Percentiles rank a stretch among this genome's conserved stretches.
Evolutionary conservation across 2,888 invertebrate species (phyloP).

Genomic region (Psylliodes chrysocephalus): DNA sequence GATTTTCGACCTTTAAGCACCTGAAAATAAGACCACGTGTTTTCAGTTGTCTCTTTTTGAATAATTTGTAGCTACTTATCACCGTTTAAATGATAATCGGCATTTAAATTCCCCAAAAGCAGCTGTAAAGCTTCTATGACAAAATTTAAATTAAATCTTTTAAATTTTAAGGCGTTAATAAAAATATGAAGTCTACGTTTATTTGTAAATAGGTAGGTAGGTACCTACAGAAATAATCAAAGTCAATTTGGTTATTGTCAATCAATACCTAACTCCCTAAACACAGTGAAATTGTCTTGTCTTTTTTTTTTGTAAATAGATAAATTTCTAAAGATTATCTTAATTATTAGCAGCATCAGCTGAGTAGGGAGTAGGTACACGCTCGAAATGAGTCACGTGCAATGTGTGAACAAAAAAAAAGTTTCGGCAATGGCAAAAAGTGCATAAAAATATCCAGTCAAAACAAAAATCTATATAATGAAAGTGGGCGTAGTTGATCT

Average conservation of each 20-base stretch:
- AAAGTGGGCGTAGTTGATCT: conserved; percentile 38
- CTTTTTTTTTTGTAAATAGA: background rate
- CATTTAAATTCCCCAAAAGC: background rate
- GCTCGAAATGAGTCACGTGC: background rate
- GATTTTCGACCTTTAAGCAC: conserved; percentile 53
- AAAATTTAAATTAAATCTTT: too few species aligned
- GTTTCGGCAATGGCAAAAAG: background rate
- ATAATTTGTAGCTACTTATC: conserved; percentile 8
- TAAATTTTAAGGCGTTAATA: too few species aligned
- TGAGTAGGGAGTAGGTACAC: background rate
- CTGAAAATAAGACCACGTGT: conserved; percentile 35
- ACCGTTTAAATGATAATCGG: background rate
- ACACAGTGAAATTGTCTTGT: background rate
- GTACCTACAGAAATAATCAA: too few species aligned
- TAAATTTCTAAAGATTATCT: background rate
- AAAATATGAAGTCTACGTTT: too few species aligned
- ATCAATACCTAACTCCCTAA: conserved; percentile 10
- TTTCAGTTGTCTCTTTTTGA: conserved; percentile 7
- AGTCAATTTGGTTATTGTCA: conserved; percentile 17
- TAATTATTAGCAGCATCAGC: background rate
- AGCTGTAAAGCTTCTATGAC: too few species aligned
- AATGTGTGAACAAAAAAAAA: background rate
- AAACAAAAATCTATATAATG: conserved; percentile 12
- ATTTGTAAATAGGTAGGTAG: too few species aligned
- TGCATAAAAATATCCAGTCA: conserved; percentile 2